Percentiles rank a stretch among this genome's conserved stretches.
Evolutionary conservation across 2,113 vertebrate species (phyloP).

Genomic region (Perccottus glenii): DNA sequence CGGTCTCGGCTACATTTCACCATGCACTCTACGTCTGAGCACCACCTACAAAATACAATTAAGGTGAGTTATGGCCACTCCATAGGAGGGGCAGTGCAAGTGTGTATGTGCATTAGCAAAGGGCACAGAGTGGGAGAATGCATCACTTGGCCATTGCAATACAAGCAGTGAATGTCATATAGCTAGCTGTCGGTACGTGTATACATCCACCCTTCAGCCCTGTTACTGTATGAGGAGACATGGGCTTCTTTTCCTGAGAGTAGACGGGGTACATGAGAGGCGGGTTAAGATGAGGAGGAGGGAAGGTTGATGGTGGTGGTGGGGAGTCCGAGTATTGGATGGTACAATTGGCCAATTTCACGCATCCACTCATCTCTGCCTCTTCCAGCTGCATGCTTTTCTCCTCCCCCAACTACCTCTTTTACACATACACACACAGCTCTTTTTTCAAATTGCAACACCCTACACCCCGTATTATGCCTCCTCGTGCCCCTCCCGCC

Average conservation of each 20-base stretch:
- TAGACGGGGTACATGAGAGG: conserved; percentile 40
- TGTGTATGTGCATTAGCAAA: conserved; percentile 11
- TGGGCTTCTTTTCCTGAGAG: conserved; percentile 15
- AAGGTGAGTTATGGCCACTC: conserved; percentile 70
- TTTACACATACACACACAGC: conserved; percentile 19
- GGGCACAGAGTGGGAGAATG: conserved; percentile 33
- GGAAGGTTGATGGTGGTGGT: not conserved
- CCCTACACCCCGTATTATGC: conserved; percentile 10
- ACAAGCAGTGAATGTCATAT: conserved; percentile 14
- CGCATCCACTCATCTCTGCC: conserved; percentile 70
- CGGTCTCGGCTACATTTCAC: conserved; percentile 44
- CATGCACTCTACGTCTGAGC: conserved; percentile 45
- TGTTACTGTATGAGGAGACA: conserved; percentile 11
- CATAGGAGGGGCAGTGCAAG: conserved; percentile 22
- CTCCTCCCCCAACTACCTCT: conserved; percentile 46
- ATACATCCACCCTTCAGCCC: not conserved
- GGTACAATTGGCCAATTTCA: conserved; percentile 80
- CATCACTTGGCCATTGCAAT: conserved; percentile 26
- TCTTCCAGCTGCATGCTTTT: conserved; percentile 66
- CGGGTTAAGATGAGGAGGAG: conserved; percentile 21
- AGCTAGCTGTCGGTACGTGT: not conserved
- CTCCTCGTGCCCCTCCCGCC: conserved; percentile 1
- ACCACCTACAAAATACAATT: conserved; percentile 70
- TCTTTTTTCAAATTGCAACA: conserved; percentile 27
- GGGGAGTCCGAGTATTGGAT: conserved; percentile 49